A percentile compares a stretch with the other conserved stretches of the same genome.
phyloP scores from a whole-genome alignment of 2,888 invertebrate species.

The Aporophyla nigra region DNA sequence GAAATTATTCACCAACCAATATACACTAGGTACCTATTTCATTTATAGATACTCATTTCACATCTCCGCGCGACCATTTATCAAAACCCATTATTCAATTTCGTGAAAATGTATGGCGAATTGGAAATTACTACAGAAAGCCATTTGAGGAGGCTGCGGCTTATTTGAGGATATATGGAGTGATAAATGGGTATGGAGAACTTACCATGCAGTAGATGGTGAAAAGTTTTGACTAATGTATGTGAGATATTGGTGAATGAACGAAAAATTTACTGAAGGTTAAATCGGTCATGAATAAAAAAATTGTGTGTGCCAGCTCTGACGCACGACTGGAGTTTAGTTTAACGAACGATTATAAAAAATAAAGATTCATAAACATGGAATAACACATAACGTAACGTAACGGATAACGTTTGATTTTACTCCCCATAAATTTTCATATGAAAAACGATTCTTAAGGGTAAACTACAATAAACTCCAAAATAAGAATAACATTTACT shows the following conservation, averaged over 20 bases:
- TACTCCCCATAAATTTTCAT: no score
- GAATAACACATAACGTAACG: no score
- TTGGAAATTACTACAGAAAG: slow-evolving; percentile 47
- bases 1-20: not conserved
- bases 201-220: not conserved
- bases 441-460: no score
- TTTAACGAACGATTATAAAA: no score
- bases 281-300: not conserved
- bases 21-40: not conserved
- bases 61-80: slow-evolving; percentile 15
- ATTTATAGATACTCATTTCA: not conserved
- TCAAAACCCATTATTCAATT: slow-evolving; percentile 35
- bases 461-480: no score
- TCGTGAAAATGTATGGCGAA: slow-evolving; percentile 32
- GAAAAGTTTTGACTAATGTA: slow-evolving; percentile 2
- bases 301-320: no score
- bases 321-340: no score
- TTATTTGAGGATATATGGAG: slow-evolving; percentile 25
- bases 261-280: not conserved
- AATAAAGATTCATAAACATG: no score
- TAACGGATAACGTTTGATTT: no score
- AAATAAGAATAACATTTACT: not conserved
- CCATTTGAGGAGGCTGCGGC: slow-evolving; percentile 35
- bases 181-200: slow-evolving; percentile 25
- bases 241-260: not conserved